These are phyloP conservation scores for Falco novaeseelandiae DNA, from an alignment of 2,797 vertebrate species.

Conservation along the genomic window DNA sequence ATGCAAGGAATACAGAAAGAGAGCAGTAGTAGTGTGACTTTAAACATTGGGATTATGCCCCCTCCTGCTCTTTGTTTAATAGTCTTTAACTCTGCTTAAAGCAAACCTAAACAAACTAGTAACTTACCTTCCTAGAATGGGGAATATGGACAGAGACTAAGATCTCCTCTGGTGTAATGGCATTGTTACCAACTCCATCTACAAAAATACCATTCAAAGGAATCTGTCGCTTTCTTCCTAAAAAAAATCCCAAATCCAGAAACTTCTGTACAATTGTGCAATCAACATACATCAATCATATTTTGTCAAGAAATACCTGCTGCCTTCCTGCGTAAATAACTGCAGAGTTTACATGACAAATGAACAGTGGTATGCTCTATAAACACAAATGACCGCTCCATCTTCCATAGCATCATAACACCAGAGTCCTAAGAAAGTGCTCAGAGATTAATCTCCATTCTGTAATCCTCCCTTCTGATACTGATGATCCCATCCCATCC, in stretches of 20 bases:
- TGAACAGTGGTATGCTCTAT: not conserved
- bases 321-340: not conserved
- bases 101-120: not conserved
- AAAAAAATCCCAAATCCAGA: not conserved
- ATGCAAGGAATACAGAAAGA: not conserved
- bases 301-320: not conserved
- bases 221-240: slow-evolving; percentile 74
- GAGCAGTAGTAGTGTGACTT: not conserved
- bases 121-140: slow-evolving; percentile 82
- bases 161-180: slow-evolving; percentile 82
- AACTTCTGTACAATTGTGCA: not conserved
- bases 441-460: not conserved
- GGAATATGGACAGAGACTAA: slow-evolving; percentile 85
- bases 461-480: not conserved
- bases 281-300: not conserved
- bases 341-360: not conserved
- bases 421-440: not conserved
- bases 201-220: slow-evolving; percentile 83
- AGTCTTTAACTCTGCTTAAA: not conserved
- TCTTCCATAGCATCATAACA: not conserved
- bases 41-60: not conserved
- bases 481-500: not conserved
- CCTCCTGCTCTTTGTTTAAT: not conserved
- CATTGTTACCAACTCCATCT: slow-evolving; percentile 78
- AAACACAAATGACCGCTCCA: not conserved